phyloP scores from a whole-genome alignment of 2,797 vertebrate genomes.

The Semaprochilodus insignis region DNA sequence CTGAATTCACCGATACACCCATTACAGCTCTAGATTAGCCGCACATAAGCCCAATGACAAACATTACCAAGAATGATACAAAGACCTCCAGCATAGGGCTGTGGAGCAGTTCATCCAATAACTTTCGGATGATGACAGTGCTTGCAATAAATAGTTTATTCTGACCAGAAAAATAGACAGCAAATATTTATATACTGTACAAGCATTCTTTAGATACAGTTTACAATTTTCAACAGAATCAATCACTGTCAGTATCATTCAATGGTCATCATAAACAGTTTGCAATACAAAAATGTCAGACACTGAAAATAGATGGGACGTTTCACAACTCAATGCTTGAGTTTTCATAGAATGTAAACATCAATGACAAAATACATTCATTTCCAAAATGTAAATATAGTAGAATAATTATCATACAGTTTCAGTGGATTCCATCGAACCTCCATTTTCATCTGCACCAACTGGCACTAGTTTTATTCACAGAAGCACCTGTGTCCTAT shows the following conservation, averaged over 20 bases:
- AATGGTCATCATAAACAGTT: conserved; percentile 46
- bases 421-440: conserved; percentile 5
- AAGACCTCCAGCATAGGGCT: too few species aligned
- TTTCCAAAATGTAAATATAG: conserved; percentile 50
- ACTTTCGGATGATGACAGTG: not conserved
- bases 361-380: conserved; percentile 65
- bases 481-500: conserved; percentile 41
- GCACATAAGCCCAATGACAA: too few species aligned
- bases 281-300: conserved; percentile 57
- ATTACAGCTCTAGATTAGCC: too few species aligned
- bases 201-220: conserved; percentile 37
- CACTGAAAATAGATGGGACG: conserved; percentile 58
- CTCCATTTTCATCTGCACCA: conserved; percentile 24
- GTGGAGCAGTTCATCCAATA: not conserved
- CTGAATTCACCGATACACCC: too few species aligned
- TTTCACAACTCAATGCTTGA: conserved; percentile 51
- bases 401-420: conserved; percentile 35
- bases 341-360: conserved; percentile 65
- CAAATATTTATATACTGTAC: conserved; percentile 64
- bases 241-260: conserved; percentile 37
- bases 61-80: too few species aligned
- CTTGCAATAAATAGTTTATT: conserved; percentile 82
- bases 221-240: conserved; percentile 26
- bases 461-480: conserved; percentile 29
- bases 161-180: conserved; percentile 77